phyloP scores from a whole-genome alignment of 2,888 invertebrate species.

The Tetranychus piercei region DNA sequence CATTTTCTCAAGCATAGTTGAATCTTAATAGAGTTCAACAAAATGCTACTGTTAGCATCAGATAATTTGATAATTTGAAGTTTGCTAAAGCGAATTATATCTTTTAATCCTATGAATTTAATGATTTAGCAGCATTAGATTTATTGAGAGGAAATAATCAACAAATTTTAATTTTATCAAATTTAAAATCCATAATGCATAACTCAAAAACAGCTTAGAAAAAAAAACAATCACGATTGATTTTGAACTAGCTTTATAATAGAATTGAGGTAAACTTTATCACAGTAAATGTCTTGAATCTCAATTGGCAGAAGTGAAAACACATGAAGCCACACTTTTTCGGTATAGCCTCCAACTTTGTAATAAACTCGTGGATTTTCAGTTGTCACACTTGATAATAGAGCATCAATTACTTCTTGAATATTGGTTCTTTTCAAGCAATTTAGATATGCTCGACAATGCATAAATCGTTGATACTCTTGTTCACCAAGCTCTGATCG shows the following conservation, averaged over 20 bases:
- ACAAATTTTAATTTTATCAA: too few species aligned
- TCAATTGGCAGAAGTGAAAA: slow-evolving; percentile 10
- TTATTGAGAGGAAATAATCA: too few species aligned
- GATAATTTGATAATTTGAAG: too few species aligned
- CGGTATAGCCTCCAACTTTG: slow-evolving; percentile 3
- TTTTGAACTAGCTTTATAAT: background rate
- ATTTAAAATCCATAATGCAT: too few species aligned
- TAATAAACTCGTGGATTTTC: slow-evolving; percentile 10
- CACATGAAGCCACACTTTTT: background rate
- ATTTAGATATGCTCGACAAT: background rate
- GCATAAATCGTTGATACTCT: background rate
- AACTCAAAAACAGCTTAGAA: background rate
- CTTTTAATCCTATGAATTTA: too few species aligned
- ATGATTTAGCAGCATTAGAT: too few species aligned
- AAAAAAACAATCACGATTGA: background rate
- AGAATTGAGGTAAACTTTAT: background rate
- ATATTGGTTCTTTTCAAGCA: slow-evolving; percentile 6
- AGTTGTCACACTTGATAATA: slow-evolving; percentile 1
- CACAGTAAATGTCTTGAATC: slow-evolving; percentile 5
- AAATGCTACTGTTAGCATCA: too few species aligned
- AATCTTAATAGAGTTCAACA: too few species aligned
- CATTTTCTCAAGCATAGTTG: too few species aligned
- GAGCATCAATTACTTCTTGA: slow-evolving; percentile 15
- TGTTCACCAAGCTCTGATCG: slow-evolving; percentile 12
- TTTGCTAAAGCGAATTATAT: too few species aligned